Conservation (phyloP, 2,113 vertebrate genomes). For the Coptodon rendalli region DNA sequence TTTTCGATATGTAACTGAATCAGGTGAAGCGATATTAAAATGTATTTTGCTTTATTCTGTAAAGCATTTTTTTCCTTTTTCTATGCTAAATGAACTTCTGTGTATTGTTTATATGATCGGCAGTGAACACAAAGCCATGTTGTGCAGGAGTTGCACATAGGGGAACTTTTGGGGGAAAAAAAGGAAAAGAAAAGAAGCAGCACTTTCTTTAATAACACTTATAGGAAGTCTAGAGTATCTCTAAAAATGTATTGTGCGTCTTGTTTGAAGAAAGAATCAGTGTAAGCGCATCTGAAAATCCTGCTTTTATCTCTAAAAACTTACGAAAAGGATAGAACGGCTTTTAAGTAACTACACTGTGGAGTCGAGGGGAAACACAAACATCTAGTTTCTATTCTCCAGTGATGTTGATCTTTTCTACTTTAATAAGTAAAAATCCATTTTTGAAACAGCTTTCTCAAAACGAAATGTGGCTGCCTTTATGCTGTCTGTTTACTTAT, state of each 20-base stretch:
- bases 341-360: neutral
- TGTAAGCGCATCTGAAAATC: neutral
- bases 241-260: neutral
- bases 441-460: neutral
- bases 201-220: neutral
- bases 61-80: fast-evolving
- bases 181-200: neutral
- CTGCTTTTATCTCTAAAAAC: neutral
- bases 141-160: neutral
- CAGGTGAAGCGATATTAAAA: neutral
- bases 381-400: neutral
- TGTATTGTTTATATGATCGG: neutral
- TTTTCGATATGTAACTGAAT: neutral
- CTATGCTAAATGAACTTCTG: fast-evolving
- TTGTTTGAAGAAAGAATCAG: neutral
- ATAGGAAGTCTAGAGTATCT: neutral
- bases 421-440: neutral
- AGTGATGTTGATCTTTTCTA: neutral
- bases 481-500: neutral
- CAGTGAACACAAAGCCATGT: neutral
- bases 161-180: fast-evolving
- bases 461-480: neutral
- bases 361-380: neutral
- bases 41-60: neutral
- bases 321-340: neutral